Conservation (phyloP, 2,888 invertebrate genomes). For the Microplitis deprimator region DNA sequence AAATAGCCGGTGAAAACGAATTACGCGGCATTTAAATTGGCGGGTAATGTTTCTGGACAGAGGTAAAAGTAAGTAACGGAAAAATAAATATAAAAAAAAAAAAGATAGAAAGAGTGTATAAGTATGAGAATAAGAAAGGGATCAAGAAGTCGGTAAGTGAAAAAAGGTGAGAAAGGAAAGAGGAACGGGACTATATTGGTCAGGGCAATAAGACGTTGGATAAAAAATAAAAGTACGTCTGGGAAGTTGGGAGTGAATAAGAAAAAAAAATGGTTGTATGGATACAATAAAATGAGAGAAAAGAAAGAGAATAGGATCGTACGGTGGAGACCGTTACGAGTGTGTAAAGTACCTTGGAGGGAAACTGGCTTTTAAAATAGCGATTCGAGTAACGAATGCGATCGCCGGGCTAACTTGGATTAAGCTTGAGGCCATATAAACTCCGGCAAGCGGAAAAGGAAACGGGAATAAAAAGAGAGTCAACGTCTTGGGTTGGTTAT, state of each 20-base stretch:
- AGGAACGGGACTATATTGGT: conserved; percentile 30
- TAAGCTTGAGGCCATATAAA: conserved; percentile 43
- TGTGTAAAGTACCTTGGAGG: conserved; percentile 36
- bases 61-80: conserved; percentile 20
- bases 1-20: conserved; percentile 38
- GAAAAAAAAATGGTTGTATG: conserved; percentile 30
- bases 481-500: not conserved
- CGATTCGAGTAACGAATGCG: conserved; percentile 61
- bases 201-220: conserved; percentile 13
- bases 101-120: conserved; percentile 12
- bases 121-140: conserved; percentile 15
- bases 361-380: conserved; percentile 59
- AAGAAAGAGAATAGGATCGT: conserved; percentile 31
- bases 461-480: conserved; percentile 5
- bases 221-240: conserved; percentile 8
- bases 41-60: not conserved
- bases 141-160: conserved; percentile 31
- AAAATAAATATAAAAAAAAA: not conserved
- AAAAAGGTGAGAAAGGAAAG: conserved; percentile 28
- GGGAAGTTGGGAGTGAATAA: conserved; percentile 24
- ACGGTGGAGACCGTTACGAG: conserved; percentile 30
- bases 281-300: conserved; percentile 38
- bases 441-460: conserved; percentile 10
- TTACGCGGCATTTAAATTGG: conserved; percentile 27
- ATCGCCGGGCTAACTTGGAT: conserved; percentile 49